Evolutionary conservation across 2,797 vertebrate species (phyloP).

Genomic region (Sebastes baramenuke): DNA sequence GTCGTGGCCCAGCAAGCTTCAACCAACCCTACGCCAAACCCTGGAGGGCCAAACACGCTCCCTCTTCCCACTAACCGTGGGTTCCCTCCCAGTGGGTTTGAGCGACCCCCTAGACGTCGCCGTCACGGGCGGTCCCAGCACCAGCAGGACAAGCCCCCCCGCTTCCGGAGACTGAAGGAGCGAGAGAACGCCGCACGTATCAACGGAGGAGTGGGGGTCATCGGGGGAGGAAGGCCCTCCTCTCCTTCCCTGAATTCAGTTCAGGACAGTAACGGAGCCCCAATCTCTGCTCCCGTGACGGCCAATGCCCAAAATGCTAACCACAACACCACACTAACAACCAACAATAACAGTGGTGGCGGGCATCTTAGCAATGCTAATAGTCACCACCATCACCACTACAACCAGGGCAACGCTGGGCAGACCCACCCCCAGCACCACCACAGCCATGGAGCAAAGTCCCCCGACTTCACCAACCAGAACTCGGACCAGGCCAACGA

Average conservation of each 20-base stretch:
- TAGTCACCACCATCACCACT: slow-evolving; percentile 83
- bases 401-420: slow-evolving; percentile 76
- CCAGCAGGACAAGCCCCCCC: slow-evolving; percentile 94
- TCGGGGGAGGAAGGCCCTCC: slow-evolving; percentile 68
- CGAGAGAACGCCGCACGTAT: slow-evolving; percentile 89
- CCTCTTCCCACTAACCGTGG: slow-evolving; percentile 62
- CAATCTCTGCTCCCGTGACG: slow-evolving; percentile 43
- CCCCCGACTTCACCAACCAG: slow-evolving; percentile 93
- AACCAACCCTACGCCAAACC: slow-evolving; percentile 62
- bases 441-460: slow-evolving; percentile 90
- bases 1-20: slow-evolving; percentile 59
- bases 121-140: slow-evolving; percentile 90
- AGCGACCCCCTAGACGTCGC: slow-evolving; percentile 85
- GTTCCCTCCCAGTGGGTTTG: slow-evolving; percentile 81
- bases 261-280: slow-evolving; percentile 76
- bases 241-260: slow-evolving; percentile 73
- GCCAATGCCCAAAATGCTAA: slow-evolving; percentile 71
- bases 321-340: slow-evolving; percentile 66
- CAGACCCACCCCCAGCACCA: slow-evolving; percentile 79
- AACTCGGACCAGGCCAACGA: slow-evolving; percentile 97
- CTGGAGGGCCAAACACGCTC: slow-evolving; percentile 65
- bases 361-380: slow-evolving; percentile 76
- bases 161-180: slow-evolving; percentile 92
- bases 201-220: slow-evolving; percentile 81
- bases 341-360: slow-evolving; percentile 71